Evolutionary conservation across 1,140 invertebrate species (phyloP).

Genomic region (Procambarus clarkii): DNA sequence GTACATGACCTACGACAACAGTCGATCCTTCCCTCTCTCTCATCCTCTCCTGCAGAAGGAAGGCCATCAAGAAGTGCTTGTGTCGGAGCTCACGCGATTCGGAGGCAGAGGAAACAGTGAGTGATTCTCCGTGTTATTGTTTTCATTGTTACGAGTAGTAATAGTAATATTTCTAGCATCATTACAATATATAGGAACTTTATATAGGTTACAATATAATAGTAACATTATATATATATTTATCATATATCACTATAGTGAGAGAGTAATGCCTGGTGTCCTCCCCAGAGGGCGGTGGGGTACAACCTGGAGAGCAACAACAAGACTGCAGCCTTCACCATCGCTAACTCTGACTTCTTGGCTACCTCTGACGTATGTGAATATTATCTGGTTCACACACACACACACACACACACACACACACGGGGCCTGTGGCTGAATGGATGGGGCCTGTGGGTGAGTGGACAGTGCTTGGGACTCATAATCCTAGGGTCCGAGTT

Average conservation of each 20-base stretch:
- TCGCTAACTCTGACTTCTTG: slow-evolving; percentile 31
- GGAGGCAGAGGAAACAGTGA: not conserved
- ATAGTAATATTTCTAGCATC: not conserved
- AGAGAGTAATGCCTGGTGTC: not conserved
- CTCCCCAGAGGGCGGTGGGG: slow-evolving; percentile 16
- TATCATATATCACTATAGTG: not conserved
- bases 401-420: too few relatives aligned
- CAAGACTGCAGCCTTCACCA: slow-evolving; percentile 30
- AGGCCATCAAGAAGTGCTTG: not conserved
- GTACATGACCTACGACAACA: too few relatives aligned
- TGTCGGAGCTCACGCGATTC: not conserved
- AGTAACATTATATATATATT: not conserved
- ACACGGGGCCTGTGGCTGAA: too few relatives aligned
- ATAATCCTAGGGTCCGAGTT: too few relatives aligned
- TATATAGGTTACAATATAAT: too few relatives aligned
- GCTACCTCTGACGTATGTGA: slow-evolving; percentile 3
- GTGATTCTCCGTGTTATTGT: not conserved
- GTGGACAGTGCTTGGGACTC: too few relatives aligned
- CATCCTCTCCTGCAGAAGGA: slow-evolving; percentile 14
- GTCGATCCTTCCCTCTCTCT: too few relatives aligned
- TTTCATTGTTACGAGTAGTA: not conserved
- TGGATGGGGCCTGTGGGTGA: too few relatives aligned
- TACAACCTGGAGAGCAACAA: slow-evolving; percentile 33
- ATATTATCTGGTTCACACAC: not conserved
- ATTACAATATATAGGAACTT: too few relatives aligned